These are phyloP conservation scores for Alviniconcha strummeri DNA, from an alignment of 2,888 invertebrate genomes.

Conservation along the genomic window DNA sequence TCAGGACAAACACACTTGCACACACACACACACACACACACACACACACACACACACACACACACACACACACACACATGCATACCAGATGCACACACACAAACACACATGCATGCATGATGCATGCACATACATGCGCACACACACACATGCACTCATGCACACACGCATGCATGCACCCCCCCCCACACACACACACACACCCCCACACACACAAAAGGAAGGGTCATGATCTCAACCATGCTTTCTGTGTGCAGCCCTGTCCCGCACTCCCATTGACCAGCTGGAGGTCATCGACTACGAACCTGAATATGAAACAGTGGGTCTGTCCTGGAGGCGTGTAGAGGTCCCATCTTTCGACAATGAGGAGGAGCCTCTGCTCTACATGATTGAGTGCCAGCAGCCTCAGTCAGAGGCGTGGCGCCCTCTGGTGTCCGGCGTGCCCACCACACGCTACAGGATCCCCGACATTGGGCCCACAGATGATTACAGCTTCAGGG, in stretches of 20 bases:
- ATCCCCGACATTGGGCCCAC: constrained; percentile 59
- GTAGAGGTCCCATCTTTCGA: constrained; percentile 62
- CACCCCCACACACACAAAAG: no score
- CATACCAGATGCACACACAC: no score
- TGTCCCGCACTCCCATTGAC: constrained; percentile 57
- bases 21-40: no score
- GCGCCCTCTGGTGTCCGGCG: constrained; percentile 65
- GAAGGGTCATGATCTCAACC: no score
- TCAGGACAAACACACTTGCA: no score
- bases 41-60: no score
- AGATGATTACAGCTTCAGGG: constrained; percentile 94
- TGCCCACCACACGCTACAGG: constrained; percentile 62
- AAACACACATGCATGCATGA: no score
- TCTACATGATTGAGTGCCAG: constrained; percentile 63
- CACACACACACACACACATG: no score
- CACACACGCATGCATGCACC: no score
- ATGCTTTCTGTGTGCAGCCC: constrained; percentile 44
- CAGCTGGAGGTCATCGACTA: constrained; percentile 56
- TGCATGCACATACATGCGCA: no score
- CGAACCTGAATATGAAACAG: constrained; percentile 58
- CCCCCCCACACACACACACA: no score
- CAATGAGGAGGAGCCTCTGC: constrained; percentile 55
- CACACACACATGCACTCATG: no score
- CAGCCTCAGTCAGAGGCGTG: constrained; percentile 64
- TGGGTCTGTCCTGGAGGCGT: constrained; percentile 61